Percentiles rank a stretch among this genome's conserved stretches.
Evolutionary conservation across 2,888 invertebrate genomes (phyloP).

Genomic region (Eupithecia abbreviata): DNA sequence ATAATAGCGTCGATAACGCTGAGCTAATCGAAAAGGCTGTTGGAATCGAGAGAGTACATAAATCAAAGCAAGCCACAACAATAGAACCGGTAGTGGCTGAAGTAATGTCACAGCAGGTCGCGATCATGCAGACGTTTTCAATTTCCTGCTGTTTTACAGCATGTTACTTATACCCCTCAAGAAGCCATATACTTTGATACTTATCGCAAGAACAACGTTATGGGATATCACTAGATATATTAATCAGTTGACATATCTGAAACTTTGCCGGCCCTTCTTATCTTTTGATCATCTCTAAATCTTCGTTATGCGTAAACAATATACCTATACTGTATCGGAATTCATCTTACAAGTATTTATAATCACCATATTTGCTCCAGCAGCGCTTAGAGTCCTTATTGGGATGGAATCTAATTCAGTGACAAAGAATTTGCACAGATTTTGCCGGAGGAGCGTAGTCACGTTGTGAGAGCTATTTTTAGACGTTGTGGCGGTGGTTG

Average conservation of each 20-base stretch:
- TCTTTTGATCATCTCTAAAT: constrained; percentile 10
- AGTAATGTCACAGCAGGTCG: constrained; percentile 42
- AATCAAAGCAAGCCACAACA: constrained; percentile 40
- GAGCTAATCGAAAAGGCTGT: constrained; percentile 35
- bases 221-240: not conserved
- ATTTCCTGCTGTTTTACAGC: constrained; percentile 35
- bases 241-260: constrained; percentile 1
- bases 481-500: constrained; percentile 55
- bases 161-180: constrained; percentile 11
- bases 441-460: constrained; percentile 47
- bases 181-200: constrained; percentile 1
- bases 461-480: constrained; percentile 61
- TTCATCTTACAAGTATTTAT: constrained; percentile 48
- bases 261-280: not conserved
- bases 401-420: constrained; percentile 52
- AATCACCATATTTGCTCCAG: constrained; percentile 56
- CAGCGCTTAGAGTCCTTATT: constrained; percentile 57
- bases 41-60: constrained; percentile 38
- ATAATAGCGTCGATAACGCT: constrained; percentile 33
- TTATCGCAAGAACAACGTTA: not conserved
- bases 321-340: constrained; percentile 1
- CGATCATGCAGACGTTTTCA: constrained; percentile 36
- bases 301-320: not conserved
- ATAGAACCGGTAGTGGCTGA: constrained; percentile 35
- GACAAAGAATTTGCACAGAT: constrained; percentile 61